phyloP scores from a whole-genome alignment of 2,888 invertebrate species.

The Drosophila peninsularis region DNA sequence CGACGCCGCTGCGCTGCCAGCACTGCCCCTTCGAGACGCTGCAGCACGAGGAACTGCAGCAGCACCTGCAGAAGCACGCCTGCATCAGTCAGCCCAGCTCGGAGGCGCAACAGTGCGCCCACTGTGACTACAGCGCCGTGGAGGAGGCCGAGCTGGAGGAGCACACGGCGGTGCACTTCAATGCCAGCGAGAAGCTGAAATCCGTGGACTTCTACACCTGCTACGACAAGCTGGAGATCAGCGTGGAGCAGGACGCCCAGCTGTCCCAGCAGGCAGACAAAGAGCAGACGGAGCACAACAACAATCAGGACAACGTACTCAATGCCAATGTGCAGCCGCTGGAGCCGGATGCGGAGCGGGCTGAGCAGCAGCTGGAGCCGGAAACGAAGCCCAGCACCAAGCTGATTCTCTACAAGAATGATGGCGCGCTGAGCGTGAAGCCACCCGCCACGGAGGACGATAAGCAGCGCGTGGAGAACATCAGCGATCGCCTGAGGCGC shows the following conservation, averaged over 20 bases:
- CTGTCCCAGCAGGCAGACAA: conserved; percentile 32
- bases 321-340: conserved; percentile 74
- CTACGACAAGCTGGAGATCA: conserved; percentile 83
- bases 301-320: conserved; percentile 78
- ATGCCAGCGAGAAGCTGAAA: conserved; percentile 81
- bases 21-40: conserved; percentile 92
- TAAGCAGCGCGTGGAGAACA: conserved; percentile 68
- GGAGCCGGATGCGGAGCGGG: neutral
- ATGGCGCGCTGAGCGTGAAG: conserved; percentile 78
- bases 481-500: conserved; percentile 81
- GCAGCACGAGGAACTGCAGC: conserved; percentile 89
- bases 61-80: conserved; percentile 90
- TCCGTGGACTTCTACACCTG: conserved; percentile 83
- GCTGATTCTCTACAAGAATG: conserved; percentile 80
- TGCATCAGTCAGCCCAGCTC: conserved; percentile 86
- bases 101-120: conserved; percentile 89
- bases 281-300: conserved; percentile 70
- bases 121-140: conserved; percentile 92
- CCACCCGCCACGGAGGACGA: conserved; percentile 50
- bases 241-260: conserved; percentile 67
- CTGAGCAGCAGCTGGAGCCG: conserved; percentile 8
- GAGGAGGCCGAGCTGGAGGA: conserved; percentile 91
- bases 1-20: conserved; percentile 86
- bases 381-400: conserved; percentile 69
- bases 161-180: conserved; percentile 92